phyloP scores from a whole-genome alignment of 2,113 vertebrate species.

The Macheiramphus alcinus region DNA sequence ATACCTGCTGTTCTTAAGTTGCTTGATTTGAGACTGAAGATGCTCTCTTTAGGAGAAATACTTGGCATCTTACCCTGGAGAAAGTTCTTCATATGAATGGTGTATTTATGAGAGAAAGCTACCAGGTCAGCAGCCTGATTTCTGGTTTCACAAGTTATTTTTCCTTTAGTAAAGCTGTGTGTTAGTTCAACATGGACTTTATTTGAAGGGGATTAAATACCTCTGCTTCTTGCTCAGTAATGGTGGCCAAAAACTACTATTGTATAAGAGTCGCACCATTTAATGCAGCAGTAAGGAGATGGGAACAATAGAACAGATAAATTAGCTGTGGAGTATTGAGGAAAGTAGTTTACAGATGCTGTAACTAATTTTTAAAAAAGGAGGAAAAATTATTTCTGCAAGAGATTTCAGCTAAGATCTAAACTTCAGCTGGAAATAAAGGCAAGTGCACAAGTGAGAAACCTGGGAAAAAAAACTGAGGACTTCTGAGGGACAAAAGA shows the following conservation, averaged over 20 bases:
- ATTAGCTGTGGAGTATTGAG: not conserved
- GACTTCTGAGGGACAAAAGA: not conserved
- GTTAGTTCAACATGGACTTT: not conserved
- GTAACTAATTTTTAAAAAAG: not conserved
- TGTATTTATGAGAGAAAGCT: not conserved
- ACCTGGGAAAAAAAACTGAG: not conserved
- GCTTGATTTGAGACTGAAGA: not conserved
- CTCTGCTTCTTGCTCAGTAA: not conserved
- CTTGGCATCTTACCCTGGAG: not conserved
- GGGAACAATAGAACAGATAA: not conserved
- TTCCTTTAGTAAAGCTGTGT: not conserved
- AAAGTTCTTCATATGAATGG: not conserved
- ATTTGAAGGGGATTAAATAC: not conserved
- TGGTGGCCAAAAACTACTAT: not conserved
- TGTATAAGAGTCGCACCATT: not conserved
- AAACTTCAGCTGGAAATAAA: not conserved
- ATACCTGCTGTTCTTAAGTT: not conserved
- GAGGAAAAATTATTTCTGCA: not conserved
- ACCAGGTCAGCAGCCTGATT: not conserved
- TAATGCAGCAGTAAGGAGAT: not conserved
- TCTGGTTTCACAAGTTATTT: not conserved
- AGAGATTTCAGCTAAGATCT: not conserved
- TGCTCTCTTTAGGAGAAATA: not conserved
- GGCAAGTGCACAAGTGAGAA: not conserved
- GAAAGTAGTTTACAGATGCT: not conserved